These are phyloP conservation scores for Aphelocoma californica DNA, from an alignment of 2,797 vertebrate genomes.

Conservation along the genomic window DNA sequence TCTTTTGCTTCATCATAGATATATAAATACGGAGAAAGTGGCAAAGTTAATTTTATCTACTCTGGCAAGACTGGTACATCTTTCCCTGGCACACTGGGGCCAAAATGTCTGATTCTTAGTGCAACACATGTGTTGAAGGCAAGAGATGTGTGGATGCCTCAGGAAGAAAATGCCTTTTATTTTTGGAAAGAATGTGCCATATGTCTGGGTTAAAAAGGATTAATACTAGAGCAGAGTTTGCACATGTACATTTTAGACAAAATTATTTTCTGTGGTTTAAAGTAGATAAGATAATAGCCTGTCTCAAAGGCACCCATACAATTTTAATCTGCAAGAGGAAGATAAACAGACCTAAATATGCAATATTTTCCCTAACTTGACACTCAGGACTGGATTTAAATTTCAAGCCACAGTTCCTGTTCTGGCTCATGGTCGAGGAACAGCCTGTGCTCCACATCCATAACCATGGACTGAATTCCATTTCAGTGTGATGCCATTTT, in stretches of 20 bases:
- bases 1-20: background rate
- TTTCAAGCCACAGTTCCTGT: background rate
- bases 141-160: background rate
- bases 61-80: background rate
- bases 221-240: background rate
- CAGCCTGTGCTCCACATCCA: background rate
- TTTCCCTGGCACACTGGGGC: background rate
- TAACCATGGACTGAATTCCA: background rate
- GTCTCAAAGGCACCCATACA: background rate
- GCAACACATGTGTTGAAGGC: background rate
- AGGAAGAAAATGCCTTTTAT: background rate
- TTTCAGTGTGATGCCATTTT: background rate
- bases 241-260: background rate
- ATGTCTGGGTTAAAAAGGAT: background rate
- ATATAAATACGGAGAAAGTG: background rate
- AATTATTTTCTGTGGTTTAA: background rate
- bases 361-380: background rate
- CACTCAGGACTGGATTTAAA: background rate
- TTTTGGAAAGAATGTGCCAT: background rate
- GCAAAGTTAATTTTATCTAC: background rate
- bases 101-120: background rate
- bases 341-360: background rate
- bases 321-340: slow-evolving; percentile 16
- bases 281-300: background rate
- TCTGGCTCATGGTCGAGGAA: background rate